Evolutionary conservation across 2,113 vertebrate species (phyloP), one percentile per base, ranked within the genome.

Genomic region (Apistogramma diplotaenia): DNA sequence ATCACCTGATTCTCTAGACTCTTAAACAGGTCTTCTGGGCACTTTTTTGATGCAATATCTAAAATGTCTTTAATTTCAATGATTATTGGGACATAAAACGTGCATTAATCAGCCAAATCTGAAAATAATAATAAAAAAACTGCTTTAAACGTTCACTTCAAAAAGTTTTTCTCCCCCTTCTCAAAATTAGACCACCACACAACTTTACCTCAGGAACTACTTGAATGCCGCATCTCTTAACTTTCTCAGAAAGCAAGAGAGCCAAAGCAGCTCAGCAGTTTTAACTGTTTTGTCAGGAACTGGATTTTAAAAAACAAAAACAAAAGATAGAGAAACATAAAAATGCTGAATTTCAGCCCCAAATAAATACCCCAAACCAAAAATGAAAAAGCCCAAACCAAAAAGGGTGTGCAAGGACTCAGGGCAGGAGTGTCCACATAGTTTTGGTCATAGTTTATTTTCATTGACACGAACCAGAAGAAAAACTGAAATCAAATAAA

Each of bases 271-370:
- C 65, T 70, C 25, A 7, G 46, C n/a, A n/a, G 4, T 70, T 12
- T 8, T 15, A 46, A 12, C 19, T 31, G 29, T 70, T 70, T 21
- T 49, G 29, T 29, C 25, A 70, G 1, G 27, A 70, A 65, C 15
- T 21, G 3, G 19, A 13, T 37, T 23, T 12, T 4, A 11, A 59
- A 58, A 37, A 18, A 49, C 16, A 18, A 18, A 46, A 16, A 46
- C 13, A 49, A 37, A 25, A 67, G 15, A 67, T 16, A 49, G 40
- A 40, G 12, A 40, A 67, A 49, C 5, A 49, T 16, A 49, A 49
- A 49, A 27, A 49, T 0, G 40, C 23, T 0, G 16, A 67, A 67
- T 8, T 2, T 43, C 58, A 11, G 58, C 62, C 37, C 11, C 37
- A 27, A 19, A 67, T 67, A 67, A 67, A 67, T 67, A 67, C 37